Evolutionary conservation across 2,113 vertebrate genomes (phyloP), one percentile per base, ranked within the genome.

Genomic region (Amblyopsis rosae): DNA sequence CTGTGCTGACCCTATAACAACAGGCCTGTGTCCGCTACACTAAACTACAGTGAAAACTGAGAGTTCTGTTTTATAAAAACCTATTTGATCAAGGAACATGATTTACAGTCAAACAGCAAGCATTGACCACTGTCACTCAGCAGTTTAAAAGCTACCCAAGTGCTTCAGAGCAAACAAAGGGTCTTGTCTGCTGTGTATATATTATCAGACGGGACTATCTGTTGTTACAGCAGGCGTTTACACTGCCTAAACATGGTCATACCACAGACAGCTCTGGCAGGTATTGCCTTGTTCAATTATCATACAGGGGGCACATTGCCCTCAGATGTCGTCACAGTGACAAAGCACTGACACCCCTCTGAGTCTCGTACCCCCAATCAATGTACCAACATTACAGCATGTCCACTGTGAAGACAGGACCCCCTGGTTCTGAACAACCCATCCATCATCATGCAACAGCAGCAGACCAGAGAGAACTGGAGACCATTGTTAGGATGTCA

Each of bases 341-440:
- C 19, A 26, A 26, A 26, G 2, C 26, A 26, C 26, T 59, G 57
- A 56, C 64, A 62, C 47, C 19, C 26, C 54, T 19, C 33, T 0
- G 15, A 3, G 15, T 33, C 35, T 33, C 13, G 51, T 62, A 16
- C 35, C 35, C 35, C 35, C 35, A 41, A 5, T 41, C 26, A 41
- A 8, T 41, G 35, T 41, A 50, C 59, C 57, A 69, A 55, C 59
- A 60, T 77, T 65, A 69, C 71, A 64, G n/a, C 70, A 73, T 59
- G 74, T 55, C 70, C 63, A 41, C 67, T 2, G 67, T 15, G 13
- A 47, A 7, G 59, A 53, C 67, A 8, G 15, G 10, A 32, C 9
- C 26, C 35, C 26, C 65, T 12, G 62, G 12, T 54, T 41, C 35
- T 41, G 35, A 41, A 41, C 35, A 26, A 41, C 35, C 2, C 6